Evolutionary conservation across 1,140 invertebrate species (phyloP), one percentile per base, ranked within the genome.

Genomic region (Drosophila triauraria): DNA sequence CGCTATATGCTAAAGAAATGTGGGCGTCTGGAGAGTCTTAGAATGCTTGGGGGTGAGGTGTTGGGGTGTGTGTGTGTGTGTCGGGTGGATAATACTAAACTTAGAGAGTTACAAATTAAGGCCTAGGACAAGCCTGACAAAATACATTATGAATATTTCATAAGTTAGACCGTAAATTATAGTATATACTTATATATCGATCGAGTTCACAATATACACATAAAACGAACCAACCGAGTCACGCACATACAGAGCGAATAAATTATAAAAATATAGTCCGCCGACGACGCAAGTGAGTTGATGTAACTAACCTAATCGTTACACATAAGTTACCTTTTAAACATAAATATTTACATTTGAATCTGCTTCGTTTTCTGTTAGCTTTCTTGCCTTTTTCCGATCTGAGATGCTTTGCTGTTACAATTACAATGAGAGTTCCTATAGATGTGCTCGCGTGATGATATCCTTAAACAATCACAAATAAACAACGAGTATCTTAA

Each of bases 191-290:
- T 69, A 64, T 60, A 68, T 75, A 54, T 70, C 63, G 43, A 72
- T 90, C 47, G 68, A 62, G 56, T 80, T 91, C 67, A 65, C 61
- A 38, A 64, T 60, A 78, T 61, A 80, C 67, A 54, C 32, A 76
- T 57, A 57, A 80, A 76, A 68, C 64, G 65, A 82, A 86, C 64
- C 79, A 86, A 86, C 61, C 53, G 43, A 78, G 61, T 75, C 53
- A 63, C 76, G 69, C 75, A 79, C 53, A 61, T 63, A 50, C 69
- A 50, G 35, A 51, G 57, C 59, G 79, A 72, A 72, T 78, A 87
- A 87, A 83, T 88, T 86, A 86, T 80, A 86, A 88, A 86, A 86
- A 86, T 87, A 87, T 83, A 80, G 70, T 83, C 76, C 72, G 72
- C 61, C 59, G 71, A 67, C 57, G 60, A 67, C 57, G 60, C 43